Evolutionary conservation across 2,113 vertebrate species (phyloP).

Genomic region (Gobiocypris rarus): DNA sequence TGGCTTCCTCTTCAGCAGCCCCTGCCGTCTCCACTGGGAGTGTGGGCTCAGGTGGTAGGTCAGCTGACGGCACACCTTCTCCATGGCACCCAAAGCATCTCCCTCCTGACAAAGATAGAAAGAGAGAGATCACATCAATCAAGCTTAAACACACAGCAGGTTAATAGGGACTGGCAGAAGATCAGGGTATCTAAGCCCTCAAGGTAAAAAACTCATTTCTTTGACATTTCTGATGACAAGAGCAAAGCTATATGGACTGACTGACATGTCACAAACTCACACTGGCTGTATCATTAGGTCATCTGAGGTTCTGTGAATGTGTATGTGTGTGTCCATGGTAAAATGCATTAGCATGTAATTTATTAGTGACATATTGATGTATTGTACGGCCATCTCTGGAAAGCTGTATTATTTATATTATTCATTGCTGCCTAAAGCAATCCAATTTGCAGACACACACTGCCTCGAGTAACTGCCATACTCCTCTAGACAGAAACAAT

Average conservation of each 20-base stretch:
- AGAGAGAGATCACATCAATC: constrained; percentile 25
- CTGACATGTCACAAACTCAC: background rate
- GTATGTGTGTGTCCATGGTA: constrained; percentile 4
- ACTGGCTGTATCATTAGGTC: background rate
- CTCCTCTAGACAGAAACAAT: background rate
- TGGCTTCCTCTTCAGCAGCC: constrained; percentile 92
- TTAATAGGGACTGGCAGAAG: constrained; percentile 31
- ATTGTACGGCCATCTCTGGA: constrained; percentile 8
- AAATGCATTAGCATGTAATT: background rate
- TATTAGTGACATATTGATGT: background rate
- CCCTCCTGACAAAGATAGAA: constrained; percentile 80
- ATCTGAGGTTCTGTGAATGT: constrained; percentile 5
- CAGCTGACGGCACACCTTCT: constrained; percentile 97
- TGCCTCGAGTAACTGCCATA: background rate
- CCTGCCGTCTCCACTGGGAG: constrained; percentile 91
- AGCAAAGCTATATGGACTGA: constrained; percentile 23
- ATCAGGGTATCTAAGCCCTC: background rate
- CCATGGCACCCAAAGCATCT: constrained; percentile 89
- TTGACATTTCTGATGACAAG: constrained; percentile 30
- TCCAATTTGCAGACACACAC: constrained; percentile 19
- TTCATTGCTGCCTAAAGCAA: constrained; percentile 8
- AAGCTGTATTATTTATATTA: constrained; percentile 16
- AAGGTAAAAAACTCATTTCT: constrained; percentile 28
- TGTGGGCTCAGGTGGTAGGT: constrained; percentile 98
- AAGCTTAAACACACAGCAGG: constrained; percentile 8